Conservation (phyloP, 2,888 invertebrate species). For the Boloria euphrosyne region DNA sequence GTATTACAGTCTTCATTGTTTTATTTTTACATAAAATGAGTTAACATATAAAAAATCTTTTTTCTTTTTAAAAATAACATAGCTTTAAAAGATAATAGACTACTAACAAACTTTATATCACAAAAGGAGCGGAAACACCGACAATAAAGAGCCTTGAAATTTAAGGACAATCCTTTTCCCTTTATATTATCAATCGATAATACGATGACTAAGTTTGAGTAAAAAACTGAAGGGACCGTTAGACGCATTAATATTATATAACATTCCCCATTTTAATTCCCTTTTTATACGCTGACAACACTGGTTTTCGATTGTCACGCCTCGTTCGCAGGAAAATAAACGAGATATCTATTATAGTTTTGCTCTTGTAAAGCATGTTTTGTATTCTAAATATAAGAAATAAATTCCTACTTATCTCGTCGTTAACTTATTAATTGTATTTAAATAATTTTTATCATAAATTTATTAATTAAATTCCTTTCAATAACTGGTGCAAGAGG, state of each 20-base stretch:
- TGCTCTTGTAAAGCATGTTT: no score
- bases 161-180: slow-evolving; percentile 59
- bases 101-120: slow-evolving; percentile 26
- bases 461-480: no score
- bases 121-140: slow-evolving; percentile 42
- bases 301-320: slow-evolving; percentile 78
- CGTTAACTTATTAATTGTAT: no score
- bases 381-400: no score
- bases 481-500: no score
- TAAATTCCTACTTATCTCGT: no score
- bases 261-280: slow-evolving; percentile 63
- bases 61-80: background rate
- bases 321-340: slow-evolving; percentile 66
- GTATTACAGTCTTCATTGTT: background rate
- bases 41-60: background rate
- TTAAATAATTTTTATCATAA: no score
- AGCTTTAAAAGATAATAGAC: background rate
- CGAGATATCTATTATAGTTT: slow-evolving; percentile 55
- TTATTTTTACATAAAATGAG: background rate
- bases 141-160: slow-evolving; percentile 44
- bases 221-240: slow-evolving; percentile 71
- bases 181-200: slow-evolving; percentile 60
- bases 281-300: slow-evolving; percentile 70
- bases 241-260: slow-evolving; percentile 72
- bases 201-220: slow-evolving; percentile 48